Conservation (phyloP, 2,888 invertebrate species). For the Nymphalis polychloros region DNA sequence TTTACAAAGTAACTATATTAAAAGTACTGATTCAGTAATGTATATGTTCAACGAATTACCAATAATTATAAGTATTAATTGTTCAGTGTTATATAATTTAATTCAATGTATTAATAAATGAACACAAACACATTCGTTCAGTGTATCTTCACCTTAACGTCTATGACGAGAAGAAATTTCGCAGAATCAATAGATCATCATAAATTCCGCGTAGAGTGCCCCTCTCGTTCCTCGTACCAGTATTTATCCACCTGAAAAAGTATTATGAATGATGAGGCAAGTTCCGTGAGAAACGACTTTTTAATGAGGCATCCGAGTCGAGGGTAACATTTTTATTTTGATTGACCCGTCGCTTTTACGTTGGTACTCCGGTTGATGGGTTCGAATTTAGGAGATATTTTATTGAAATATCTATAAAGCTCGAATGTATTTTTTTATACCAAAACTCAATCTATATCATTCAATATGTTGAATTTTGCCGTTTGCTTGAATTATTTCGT, state of each 20-base stretch:
- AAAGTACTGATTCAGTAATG: too few relatives aligned
- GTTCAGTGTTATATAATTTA: background rate
- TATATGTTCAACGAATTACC: too few relatives aligned
- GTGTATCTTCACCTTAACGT: constrained; percentile 32
- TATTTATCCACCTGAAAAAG: constrained; percentile 63
- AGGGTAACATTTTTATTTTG: constrained; percentile 29
- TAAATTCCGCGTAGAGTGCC: constrained; percentile 55
- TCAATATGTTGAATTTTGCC: too few relatives aligned
- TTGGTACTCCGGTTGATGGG: constrained; percentile 3
- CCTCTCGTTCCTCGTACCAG: constrained; percentile 41
- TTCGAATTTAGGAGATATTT: constrained; percentile 2
- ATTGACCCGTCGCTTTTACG: constrained; percentile 24
- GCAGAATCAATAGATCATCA: constrained; percentile 67
- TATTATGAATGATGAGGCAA: constrained; percentile 63
- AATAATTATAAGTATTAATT: too few relatives aligned
- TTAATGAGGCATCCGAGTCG: constrained; percentile 45
- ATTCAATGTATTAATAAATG: background rate
- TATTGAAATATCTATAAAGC: constrained; percentile 5
- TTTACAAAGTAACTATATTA: too few relatives aligned
- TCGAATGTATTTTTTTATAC: background rate
- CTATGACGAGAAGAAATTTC: constrained; percentile 51
- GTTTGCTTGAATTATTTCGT: too few relatives aligned
- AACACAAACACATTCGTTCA: background rate
- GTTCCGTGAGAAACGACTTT: constrained; percentile 50
- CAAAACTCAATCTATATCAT: too few relatives aligned